Percentiles rank a stretch among this genome's conserved stretches.
Conservation (phyloP, 2,797 vertebrate species). For the Clarias platycephalus region DNA sequence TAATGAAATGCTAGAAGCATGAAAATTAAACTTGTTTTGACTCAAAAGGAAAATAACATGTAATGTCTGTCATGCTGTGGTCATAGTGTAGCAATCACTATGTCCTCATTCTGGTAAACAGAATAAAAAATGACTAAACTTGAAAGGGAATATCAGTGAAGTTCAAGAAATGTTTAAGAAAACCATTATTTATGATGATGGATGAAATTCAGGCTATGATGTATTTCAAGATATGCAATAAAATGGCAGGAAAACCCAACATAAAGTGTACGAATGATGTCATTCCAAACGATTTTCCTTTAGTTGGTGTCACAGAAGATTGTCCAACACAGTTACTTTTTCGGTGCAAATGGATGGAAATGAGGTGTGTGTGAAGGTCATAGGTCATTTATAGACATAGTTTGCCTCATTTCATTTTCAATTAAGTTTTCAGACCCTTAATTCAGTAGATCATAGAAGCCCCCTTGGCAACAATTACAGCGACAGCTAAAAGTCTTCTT, state of each 20-base stretch:
- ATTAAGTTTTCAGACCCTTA: not conserved
- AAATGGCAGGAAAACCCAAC: not conserved
- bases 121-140: not conserved
- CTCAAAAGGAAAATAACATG: not conserved
- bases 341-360: not conserved
- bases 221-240: not conserved
- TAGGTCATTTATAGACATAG: no score
- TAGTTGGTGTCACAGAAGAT: not conserved
- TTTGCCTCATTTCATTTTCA: no score
- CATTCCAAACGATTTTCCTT: not conserved
- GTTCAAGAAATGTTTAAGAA: not conserved
- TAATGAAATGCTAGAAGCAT: not conserved
- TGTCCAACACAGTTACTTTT: not conserved
- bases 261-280: not conserved
- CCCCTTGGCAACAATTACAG: not conserved
- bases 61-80: slow-evolving; percentile 11
- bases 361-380: no score
- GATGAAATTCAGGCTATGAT: not conserved
- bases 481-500: not conserved
- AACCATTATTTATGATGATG: not conserved
- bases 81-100: not conserved
- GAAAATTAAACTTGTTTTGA: not conserved
- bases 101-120: not conserved
- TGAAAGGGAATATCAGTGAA: not conserved
- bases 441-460: not conserved